These are phyloP conservation scores for Odocoileus hemionus DNA, from an alignment of 2,113 vertebrate genomes.

Conservation along the genomic window DNA sequence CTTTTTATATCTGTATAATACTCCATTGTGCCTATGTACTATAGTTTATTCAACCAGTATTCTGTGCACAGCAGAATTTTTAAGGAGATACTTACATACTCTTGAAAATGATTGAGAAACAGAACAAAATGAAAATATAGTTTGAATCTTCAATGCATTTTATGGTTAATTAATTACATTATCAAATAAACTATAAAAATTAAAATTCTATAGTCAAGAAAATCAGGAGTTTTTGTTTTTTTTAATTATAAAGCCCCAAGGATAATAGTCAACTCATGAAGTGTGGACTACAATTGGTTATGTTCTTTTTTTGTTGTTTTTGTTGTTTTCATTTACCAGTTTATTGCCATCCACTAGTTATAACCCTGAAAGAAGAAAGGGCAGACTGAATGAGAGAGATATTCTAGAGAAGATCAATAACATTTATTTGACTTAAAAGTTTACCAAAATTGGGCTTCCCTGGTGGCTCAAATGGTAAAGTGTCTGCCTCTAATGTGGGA, in stretches of 20 bases:
- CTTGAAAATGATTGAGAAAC: constrained; percentile 10
- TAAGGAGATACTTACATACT: neutral
- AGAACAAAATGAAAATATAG: neutral
- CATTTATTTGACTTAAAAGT: neutral
- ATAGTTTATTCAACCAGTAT: neutral
- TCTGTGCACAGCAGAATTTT: neutral
- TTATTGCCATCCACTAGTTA: neutral
- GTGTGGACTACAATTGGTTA: neutral
- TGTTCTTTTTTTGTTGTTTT: neutral
- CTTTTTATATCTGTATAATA: neutral
- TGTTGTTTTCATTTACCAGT: neutral
- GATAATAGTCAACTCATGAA: neutral
- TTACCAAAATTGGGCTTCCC: neutral
- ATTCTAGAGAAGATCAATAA: neutral
- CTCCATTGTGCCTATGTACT: neutral
- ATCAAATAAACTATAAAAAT: neutral
- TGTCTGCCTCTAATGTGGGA: neutral
- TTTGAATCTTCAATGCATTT: neutral
- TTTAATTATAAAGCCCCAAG: neutral
- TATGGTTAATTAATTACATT: neutral
- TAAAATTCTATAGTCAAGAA: neutral
- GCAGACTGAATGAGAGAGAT: neutral
- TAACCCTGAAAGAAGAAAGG: neutral
- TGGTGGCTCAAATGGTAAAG: neutral
- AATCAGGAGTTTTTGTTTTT: neutral